Evolutionary conservation across 1,140 invertebrate species (phyloP), one percentile per base, ranked within the genome.

Genomic region (Anthonomus grandis): DNA sequence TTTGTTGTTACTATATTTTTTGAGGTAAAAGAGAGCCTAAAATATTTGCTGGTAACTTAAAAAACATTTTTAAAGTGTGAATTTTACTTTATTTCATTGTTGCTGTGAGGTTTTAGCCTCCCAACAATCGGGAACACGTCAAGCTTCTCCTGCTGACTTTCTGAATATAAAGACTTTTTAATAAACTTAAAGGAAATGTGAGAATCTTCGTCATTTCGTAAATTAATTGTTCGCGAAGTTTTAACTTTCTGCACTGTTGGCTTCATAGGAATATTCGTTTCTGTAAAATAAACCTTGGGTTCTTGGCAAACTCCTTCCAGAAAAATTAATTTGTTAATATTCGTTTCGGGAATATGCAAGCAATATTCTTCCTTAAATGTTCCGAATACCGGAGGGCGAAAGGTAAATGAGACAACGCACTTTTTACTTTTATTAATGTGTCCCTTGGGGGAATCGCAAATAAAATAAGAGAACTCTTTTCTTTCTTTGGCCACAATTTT

Each of bases 361-460:
- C 65, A 59, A 69, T 75, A 79, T 50, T 74, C 73, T 12, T 70
- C 70, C 65, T 78, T 74, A 31, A 72, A 77, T 10, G 55, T 67
- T 45, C 76, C 76, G 13, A 69, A 41, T 12, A 69, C 45, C 18
- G 70, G 66, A 4, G 76, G 68, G 6, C 71, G 51, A 31, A 77
- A 76, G 39, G 58, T 71, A 60, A 78, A 78, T 6, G 42, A 23
- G 9, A 73, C 60, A 23, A 68, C 61, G 1, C 57, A 63, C 38
- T 64, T 67, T 60, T 71, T 71, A 4, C 72, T 72, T 44, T 66
- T 65, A 57, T 68, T 55, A 1, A 72, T 67, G 4, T 60, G 18
- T n/a, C 73, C 76, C 34, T 70, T 59, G 4, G 62, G 44, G 4
- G 64, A 60, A 13, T 56, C 25, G 52, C 76, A 78, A 15, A 73